These are phyloP conservation scores for Neodiprion lecontei DNA, from an alignment of 1,140 invertebrate species.

Conservation along the genomic window DNA sequence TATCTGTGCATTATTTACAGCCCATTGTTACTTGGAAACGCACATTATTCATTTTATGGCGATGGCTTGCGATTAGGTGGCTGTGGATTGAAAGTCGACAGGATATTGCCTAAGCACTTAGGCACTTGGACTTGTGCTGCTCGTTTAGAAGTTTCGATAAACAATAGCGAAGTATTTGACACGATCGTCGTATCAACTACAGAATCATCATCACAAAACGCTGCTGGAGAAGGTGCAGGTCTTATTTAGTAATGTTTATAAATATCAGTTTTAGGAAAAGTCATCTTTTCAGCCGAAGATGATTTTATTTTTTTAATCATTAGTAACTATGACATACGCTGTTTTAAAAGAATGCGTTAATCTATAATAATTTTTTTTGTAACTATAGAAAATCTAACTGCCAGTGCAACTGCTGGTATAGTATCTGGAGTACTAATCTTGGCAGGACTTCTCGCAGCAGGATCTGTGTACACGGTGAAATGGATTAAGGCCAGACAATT, in stretches of 20 bases:
- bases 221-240: no score
- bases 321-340: no score
- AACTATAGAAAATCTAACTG: background rate
- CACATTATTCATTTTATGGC: background rate
- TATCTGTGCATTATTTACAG: background rate
- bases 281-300: no score
- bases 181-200: background rate
- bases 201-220: no score
- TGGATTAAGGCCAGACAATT: background rate
- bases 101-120: background rate
- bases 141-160: background rate
- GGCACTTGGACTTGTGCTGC: conserved; percentile 8
- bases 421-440: background rate
- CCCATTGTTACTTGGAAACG: background rate
- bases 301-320: no score
- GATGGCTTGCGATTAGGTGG: background rate
- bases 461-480: background rate
- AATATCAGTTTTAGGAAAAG: no score
- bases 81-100: background rate
- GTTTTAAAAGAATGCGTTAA: no score
- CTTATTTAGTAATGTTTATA: no score
- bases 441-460: background rate
- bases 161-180: background rate
- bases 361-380: background rate
- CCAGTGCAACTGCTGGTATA: background rate